Evolutionary conservation across 2,797 vertebrate species (phyloP).

Genomic region (Poecilia wingei): DNA sequence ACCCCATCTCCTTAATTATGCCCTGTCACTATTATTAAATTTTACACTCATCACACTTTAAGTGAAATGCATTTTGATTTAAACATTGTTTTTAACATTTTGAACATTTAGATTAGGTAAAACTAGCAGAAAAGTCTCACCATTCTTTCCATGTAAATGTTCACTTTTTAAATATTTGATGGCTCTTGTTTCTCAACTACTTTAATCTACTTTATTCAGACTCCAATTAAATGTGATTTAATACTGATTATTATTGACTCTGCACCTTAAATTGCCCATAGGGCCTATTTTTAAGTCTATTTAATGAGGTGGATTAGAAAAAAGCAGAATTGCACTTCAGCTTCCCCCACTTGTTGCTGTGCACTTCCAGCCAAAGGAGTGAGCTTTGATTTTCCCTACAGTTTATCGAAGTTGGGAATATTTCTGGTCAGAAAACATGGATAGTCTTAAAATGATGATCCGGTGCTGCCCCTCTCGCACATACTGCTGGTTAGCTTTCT

Average conservation of each 20-base stretch:
- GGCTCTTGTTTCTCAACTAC: not conserved
- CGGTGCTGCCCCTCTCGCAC: not conserved
- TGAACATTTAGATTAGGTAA: not conserved
- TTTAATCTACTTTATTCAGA: not conserved
- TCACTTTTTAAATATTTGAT: not conserved
- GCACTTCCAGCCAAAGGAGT: not conserved
- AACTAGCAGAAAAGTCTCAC: not conserved
- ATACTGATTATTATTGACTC: no score
- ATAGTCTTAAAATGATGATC: not conserved
- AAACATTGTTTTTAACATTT: not conserved
- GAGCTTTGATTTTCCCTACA: not conserved
- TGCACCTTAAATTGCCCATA: not conserved
- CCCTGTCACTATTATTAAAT: not conserved
- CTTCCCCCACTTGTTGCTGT: not conserved
- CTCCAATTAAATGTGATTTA: not conserved
- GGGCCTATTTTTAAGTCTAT: not conserved
- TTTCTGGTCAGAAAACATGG: not conserved
- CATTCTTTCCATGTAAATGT: not conserved
- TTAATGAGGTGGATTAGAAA: not conserved
- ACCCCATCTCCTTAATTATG: not conserved
- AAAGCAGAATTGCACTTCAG: not conserved
- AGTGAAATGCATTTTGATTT: not conserved
- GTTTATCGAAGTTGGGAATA: not conserved
- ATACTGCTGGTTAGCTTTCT: not conserved
- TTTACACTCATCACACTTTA: not conserved